Evolutionary conservation across 2,797 vertebrate genomes (phyloP).

Genomic region (Podargus strigoides): DNA sequence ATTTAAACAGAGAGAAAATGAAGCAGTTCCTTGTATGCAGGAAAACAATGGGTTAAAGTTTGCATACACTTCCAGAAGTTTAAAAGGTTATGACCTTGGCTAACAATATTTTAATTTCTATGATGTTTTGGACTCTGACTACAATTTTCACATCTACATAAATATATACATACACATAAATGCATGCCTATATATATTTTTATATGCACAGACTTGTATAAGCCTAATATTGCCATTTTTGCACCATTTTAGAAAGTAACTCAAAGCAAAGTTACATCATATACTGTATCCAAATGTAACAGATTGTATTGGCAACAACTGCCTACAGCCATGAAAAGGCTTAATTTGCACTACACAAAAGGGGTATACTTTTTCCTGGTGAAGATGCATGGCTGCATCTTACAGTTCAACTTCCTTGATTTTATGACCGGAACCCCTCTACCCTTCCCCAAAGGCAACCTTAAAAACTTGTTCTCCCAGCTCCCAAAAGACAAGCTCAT

Average conservation of each 20-base stretch:
- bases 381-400: neutral
- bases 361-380: rapidly evolving
- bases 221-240: neutral
- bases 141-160: neutral
- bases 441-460: neutral
- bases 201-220: neutral
- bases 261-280: neutral
- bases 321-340: neutral
- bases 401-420: neutral
- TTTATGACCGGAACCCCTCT: neutral
- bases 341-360: neutral
- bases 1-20: neutral
- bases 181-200: neutral
- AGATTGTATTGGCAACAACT: neutral
- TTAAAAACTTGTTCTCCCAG: neutral
- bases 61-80: neutral
- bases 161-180: neutral
- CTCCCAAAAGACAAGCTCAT: neutral
- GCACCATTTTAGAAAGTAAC: neutral
- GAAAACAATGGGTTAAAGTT: neutral
- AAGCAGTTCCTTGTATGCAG: neutral
- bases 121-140: neutral
- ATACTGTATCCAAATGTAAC: neutral
- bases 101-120: neutral
- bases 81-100: neutral